Base-by-base conservation (phyloP, 2,797 vertebrate species). In the Pseudochromis fuscus region DNA sequence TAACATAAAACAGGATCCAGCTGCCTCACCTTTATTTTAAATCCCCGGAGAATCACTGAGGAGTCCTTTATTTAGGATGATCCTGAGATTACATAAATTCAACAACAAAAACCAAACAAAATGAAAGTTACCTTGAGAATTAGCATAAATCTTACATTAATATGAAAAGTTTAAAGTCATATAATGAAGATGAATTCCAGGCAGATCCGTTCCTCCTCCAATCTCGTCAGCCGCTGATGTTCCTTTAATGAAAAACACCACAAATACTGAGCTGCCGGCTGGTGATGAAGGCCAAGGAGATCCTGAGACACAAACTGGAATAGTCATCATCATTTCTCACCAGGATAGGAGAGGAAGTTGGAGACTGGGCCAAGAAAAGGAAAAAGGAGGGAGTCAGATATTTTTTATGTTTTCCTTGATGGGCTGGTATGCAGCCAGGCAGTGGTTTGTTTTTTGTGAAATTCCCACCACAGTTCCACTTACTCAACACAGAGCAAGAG, bases 311-410 rank as follows among this genome's bases (percentile, higher is more conserved):
- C 64, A 75, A 75, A 76, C 61, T 42, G 44, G 28, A n/a, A 40
- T 75, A 46, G 56, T 38, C 64, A 73, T 67, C 64, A 79, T 70
- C 61, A 50, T 67, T 62, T 63, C 75, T 78, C 40, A 53, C 27
- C 59, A 72, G 27, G 46, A 72, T 3, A 1, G 19, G 24, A 66
- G 33, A 67, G 21, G 45, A 27, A 19, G 56, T 64, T 55, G 71
- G 55, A 38, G 48, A 55, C 35, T 67, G 35, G 42, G 40, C 55
- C 19, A 55, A 40, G 59, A 71, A 55, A 61, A 19, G n/a, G 50
- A 30, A 65, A 61, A 57, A 23, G 38, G 24, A 60, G 49, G 35
- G 42, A 71, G 59, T 19, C 28, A 62, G 24, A 38, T 30, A 58
- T 52, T 51, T 55, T 46, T 18, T 52, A 60, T 66, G 28, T n/a